These are phyloP conservation scores for Drusus annulatus DNA, from an alignment of 1,140 invertebrate genomes.

Conservation along the genomic window DNA sequence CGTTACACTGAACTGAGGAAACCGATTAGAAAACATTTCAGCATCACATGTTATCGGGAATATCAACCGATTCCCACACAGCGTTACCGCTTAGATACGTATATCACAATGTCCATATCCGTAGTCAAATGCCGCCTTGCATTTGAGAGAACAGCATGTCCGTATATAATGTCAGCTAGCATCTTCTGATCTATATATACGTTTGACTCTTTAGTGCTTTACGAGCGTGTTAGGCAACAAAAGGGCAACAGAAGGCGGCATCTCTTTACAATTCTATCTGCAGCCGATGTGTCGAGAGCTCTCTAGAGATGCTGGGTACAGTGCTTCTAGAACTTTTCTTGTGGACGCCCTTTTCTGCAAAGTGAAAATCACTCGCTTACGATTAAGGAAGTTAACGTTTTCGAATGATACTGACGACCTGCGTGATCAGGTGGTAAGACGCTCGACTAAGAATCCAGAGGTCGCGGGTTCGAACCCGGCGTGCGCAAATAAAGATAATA, in stretches of 20 bases:
- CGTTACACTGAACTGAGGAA: too few species aligned
- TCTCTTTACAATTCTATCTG: slow-evolving; percentile 20
- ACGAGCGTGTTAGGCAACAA: slow-evolving; percentile 35
- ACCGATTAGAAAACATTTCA: too few species aligned
- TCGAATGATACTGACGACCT: too few species aligned
- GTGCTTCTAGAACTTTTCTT: not conserved
- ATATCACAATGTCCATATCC: not conserved
- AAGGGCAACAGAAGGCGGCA: slow-evolving; percentile 11
- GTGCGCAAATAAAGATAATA: too few species aligned
- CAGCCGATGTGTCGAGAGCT: slow-evolving; percentile 21
- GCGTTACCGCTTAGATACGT: not conserved
- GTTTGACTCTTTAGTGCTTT: slow-evolving; percentile 36
- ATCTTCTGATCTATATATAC: slow-evolving; percentile 41
- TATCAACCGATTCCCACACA: slow-evolving; percentile 14
- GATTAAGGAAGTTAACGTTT: too few species aligned
- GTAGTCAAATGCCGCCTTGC: slow-evolving; percentile 14
- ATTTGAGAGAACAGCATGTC: slow-evolving; percentile 20
- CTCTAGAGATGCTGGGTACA: not conserved
- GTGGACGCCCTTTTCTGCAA: too few species aligned
- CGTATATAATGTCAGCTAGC: slow-evolving; percentile 31
- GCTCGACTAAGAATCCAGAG: too few species aligned
- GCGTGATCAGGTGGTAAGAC: too few species aligned
- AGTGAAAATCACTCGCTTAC: too few species aligned
- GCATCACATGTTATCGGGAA: too few species aligned
- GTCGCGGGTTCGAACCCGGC: too few species aligned